Percentiles rank a stretch among this genome's conserved stretches.
These are phyloP conservation scores for Pseudococcus longispinus DNA, from an alignment of 2,888 invertebrate species.

Conservation along the genomic window DNA sequence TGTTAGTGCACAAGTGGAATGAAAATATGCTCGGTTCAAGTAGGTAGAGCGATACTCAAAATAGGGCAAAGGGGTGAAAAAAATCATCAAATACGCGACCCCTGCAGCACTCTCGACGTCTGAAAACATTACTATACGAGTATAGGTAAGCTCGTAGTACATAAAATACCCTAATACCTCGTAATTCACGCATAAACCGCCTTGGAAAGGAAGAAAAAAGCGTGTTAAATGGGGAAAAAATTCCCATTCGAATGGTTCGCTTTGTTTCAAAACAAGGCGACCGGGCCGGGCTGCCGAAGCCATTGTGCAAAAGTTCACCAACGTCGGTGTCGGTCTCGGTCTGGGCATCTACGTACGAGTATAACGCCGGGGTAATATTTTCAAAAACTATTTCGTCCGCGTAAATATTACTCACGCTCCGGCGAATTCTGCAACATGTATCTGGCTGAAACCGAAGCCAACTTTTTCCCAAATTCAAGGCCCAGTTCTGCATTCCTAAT, in stretches of 20 bases:
- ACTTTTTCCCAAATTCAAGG: constrained; percentile 34
- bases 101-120: neutral
- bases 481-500: constrained; percentile 35
- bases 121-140: neutral
- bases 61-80: neutral
- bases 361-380: constrained; percentile 27
- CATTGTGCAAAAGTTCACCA: constrained; percentile 7
- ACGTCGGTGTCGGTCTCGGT: no score
- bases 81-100: neutral
- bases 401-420: constrained; percentile 35
- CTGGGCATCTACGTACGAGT: no score
- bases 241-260: constrained; percentile 25
- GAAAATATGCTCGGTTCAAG: neutral
- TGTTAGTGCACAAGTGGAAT: neutral
- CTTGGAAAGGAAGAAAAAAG: neutral
- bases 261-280: neutral
- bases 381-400: constrained; percentile 32
- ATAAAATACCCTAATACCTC: neutral
- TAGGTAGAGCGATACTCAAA: neutral
- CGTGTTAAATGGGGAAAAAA: constrained; percentile 40
- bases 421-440: constrained; percentile 41
- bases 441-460: constrained; percentile 32
- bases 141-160: no score
- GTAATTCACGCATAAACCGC: constrained; percentile 26
- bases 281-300: neutral